Evolutionary conservation across 1,140 invertebrate species (phyloP), one percentile per base, ranked within the genome.

Genomic region (Acromyrmex echinatior): DNA sequence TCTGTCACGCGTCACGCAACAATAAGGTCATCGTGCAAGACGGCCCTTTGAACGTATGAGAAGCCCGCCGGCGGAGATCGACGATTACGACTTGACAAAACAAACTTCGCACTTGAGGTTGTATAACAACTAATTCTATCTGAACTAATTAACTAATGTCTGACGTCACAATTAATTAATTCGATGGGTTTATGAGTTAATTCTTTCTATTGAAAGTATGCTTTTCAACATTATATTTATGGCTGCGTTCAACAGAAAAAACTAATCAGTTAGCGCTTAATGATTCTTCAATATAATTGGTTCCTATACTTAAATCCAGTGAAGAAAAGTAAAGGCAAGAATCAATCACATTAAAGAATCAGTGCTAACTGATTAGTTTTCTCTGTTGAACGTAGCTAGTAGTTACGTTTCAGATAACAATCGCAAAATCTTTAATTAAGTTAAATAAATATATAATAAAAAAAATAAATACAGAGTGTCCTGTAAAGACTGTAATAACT

Each of bases 1-100:
- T 70, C 76, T 91, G 87, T 91, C 73, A 80, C 63, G 58, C 89
- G 92, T 93, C 91, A 90, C 87, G 90, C 91, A 91, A 93, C 90
- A 92, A 90, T 93, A 92, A 92, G 89, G 87, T 91, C 82, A 92
- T 89, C 84, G 87, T 66, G 88, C 84, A 63, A 51, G 53, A 78
- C 82, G 84, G 90, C 56, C 88, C 65, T 76, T 28, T 16, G 78
- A 56, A n/a, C 53, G 49, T n/a, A 49, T 49, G 21, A 78, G 53
- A 81, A 62, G 66, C 12, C n/a, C 28, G 16, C 49, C 49, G 18
- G 1, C 16, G 49, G n/a, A 70, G 49, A 53, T 68, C 78, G 10
- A 18, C 14, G n/a, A 70, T 70, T 81, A 70, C 35, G 66, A 56
- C 21, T 70, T 16, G 78, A 14, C 65, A 31, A 81, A 71, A 71